phyloP scores from a whole-genome alignment of 2,797 vertebrate genomes.

The Gymnothorax reevesii region DNA sequence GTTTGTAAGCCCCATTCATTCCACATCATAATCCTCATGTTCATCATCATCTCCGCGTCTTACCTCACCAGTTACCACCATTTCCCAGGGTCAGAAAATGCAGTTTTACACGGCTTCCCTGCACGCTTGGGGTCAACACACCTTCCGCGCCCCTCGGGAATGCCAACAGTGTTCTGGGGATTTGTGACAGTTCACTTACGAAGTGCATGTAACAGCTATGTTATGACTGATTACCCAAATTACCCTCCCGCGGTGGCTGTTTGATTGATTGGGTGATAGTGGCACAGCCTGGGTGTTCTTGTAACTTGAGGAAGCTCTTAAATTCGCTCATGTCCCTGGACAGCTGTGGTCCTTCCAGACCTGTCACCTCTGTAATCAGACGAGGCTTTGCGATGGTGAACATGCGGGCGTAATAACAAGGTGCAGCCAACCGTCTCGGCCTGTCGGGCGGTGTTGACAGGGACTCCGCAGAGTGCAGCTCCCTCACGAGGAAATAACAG shows the following conservation, averaged over 20 bases:
- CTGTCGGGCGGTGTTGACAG: neutral
- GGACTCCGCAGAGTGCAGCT: neutral
- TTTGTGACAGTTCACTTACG: neutral
- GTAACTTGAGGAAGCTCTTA: neutral
- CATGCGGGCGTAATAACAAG: conserved; percentile 13
- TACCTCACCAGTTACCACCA: no score
- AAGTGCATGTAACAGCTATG: neutral
- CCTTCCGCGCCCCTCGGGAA: neutral
- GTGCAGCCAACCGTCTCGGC: conserved; percentile 4
- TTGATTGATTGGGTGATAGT: neutral
- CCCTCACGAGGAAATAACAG: neutral
- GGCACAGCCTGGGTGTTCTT: neutral
- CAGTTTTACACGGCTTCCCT: neutral
- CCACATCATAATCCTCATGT: neutral
- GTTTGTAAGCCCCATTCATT: neutral
- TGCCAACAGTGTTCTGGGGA: neutral
- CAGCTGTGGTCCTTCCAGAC: neutral
- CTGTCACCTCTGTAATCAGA: conserved; percentile 1
- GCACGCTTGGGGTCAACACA: neutral
- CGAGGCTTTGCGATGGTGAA: neutral
- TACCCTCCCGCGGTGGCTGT: neutral
- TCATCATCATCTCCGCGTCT: neutral
- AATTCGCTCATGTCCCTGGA: neutral
- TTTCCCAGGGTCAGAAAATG: neutral
- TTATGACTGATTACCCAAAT: neutral